Base-by-base conservation (phyloP, 1,140 invertebrate species). In the Drosophila lacertosa region DNA sequence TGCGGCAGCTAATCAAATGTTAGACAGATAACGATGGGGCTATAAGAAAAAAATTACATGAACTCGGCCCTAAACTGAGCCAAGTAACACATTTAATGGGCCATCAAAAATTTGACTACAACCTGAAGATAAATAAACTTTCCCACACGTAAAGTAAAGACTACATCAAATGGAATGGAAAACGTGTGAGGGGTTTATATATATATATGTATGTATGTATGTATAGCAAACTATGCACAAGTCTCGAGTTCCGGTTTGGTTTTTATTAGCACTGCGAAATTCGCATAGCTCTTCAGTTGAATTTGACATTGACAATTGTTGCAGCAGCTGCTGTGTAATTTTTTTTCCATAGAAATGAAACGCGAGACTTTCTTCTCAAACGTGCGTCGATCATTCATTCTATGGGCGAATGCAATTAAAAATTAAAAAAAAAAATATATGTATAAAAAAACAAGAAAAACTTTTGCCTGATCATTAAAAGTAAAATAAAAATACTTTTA, bases 401-500 rank as follows among this genome's bases (percentile, higher is more conserved):
- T 55, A 26, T 51, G 59, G 37, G 47, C 42, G 32, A 35, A 47
- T 48, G 45, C 45, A 44, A 26, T n/a, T 13, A 47, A 59, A 37
- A 20, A 13, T 64, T 37, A 33, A 45, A 39, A 63, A 37, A 65
- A 58, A 45, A 15, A 58, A 39, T 37, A 15, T n/a, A n/a, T n/a
- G n/a, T n/a, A n/a, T n/a, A 33, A n/a, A 18, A 16, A 48, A 58
- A 68, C 64, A 65, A 70, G 60, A 57, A 65, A 70, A 35, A 67
- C 53, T 68, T 78, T 83, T 67, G 44, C 42, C 39, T 54, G 62
- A 37, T 66, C 70, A 82, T 77, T 78, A 83, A 79, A 83, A 83
- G 78, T 77, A 82, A 83, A 83, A 68, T 59, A 77, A 74, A 74
- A 82, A 74, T 67, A 71, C 79, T 83, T 74, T 74, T 78, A 74